Evolutionary conservation across 2,888 invertebrate genomes (phyloP).

Genomic region (Scaptomyza cyrtandrae): DNA sequence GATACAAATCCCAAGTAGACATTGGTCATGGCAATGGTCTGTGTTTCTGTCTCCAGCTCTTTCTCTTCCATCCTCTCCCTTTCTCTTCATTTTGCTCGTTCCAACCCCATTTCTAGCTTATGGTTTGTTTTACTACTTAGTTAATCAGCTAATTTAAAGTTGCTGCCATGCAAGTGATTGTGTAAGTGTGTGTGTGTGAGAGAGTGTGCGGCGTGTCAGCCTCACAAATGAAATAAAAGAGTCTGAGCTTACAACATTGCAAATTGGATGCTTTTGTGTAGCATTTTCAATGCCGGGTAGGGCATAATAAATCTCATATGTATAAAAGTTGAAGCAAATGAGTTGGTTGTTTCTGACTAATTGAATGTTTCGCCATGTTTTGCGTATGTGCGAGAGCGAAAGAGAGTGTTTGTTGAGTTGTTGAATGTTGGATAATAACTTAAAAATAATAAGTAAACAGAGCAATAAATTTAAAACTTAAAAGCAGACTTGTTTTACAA

Average conservation of each 20-base stretch:
- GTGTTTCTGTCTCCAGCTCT: slow-evolving; percentile 18
- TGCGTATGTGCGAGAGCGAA: not conserved
- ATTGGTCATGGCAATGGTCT: slow-evolving; percentile 51
- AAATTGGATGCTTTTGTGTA: slow-evolving; percentile 39
- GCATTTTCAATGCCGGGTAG: slow-evolving; percentile 6
- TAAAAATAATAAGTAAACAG: not conserved
- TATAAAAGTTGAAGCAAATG: slow-evolving; percentile 19
- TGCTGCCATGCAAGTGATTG: slow-evolving; percentile 30
- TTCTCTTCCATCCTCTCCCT: not conserved
- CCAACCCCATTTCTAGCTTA: slow-evolving; percentile 48
- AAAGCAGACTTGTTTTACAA: too few species aligned
- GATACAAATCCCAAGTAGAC: slow-evolving; percentile 66
- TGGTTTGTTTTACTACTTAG: slow-evolving; percentile 75
- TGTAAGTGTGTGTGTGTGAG: slow-evolving; percentile 10
- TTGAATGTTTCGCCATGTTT: slow-evolving; percentile 19
- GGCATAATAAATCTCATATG: slow-evolving; percentile 10
- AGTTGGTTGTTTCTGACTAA: slow-evolving; percentile 28
- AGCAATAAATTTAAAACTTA: not conserved
- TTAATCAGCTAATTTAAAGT: slow-evolving; percentile 78
- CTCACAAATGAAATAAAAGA: slow-evolving; percentile 17
- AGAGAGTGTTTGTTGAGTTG: not conserved
- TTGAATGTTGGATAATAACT: not conserved
- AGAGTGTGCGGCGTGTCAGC: slow-evolving; percentile 20
- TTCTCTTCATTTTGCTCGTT: not conserved
- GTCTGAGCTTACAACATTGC: slow-evolving; percentile 23